Percentiles rank a stretch among this genome's conserved stretches.
phyloP scores from a whole-genome alignment of 2,113 vertebrate genomes.

The Tamias sibiricus region DNA sequence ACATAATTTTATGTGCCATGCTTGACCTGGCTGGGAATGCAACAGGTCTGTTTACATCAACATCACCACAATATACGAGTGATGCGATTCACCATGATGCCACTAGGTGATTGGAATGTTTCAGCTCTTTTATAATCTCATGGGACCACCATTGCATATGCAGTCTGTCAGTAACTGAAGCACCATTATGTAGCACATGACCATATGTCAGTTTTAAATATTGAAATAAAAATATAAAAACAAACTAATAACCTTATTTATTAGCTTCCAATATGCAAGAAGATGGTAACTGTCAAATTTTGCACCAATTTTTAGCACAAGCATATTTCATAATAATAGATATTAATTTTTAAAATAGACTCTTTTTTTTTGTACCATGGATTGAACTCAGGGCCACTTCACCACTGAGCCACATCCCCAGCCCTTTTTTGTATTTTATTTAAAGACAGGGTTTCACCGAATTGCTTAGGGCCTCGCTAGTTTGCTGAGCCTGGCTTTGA shows the following conservation, averaged over 20 bases:
- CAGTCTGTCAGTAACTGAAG: not conserved
- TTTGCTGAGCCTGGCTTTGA: too few species aligned
- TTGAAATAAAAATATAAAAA: constrained; percentile 14
- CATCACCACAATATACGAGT: not conserved
- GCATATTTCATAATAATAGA: not conserved
- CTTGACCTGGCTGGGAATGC: not conserved
- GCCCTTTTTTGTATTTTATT: too few species aligned
- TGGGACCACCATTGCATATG: not conserved
- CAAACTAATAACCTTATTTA: not conserved
- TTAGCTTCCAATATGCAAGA: not conserved
- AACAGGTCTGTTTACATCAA: not conserved
- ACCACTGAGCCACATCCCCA: too few species aligned
- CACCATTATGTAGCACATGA: not conserved
- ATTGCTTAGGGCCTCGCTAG: too few species aligned
- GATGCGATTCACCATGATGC: not conserved
- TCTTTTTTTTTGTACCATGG: too few species aligned
- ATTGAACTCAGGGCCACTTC: too few species aligned
- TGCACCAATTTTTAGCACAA: not conserved
- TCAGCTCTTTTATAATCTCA: not conserved
- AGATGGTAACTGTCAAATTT: not conserved
- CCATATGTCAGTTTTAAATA: not conserved
- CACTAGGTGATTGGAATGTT: not conserved
- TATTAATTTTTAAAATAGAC: not conserved
- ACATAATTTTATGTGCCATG: not conserved
- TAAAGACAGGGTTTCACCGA: too few species aligned